Base-by-base conservation (phyloP, 1,140 invertebrate genomes). In the Wasmannia auropunctata region DNA sequence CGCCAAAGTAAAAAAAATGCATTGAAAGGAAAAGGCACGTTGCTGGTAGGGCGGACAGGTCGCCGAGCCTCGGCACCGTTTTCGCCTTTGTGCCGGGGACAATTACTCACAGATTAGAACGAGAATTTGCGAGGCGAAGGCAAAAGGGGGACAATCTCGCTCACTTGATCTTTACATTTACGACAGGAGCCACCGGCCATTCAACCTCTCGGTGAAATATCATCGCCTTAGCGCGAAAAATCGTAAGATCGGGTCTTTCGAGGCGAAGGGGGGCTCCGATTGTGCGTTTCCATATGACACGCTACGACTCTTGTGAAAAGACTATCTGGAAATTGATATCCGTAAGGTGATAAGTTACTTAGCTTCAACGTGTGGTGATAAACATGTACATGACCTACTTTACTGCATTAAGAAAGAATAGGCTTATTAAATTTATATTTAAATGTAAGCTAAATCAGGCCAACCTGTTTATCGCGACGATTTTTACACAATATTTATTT, bases 31-130 rank as follows among this genome's bases (percentile, higher is more conserved):
- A 86, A 75, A 62, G 77, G 51, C 77, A 80, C 37, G 69, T 54
- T 63, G 65, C 31, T 76, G 72, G 81, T 65, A 85, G 70, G 72
- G 72, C 34, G 80, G 63, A 34, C 65, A 63, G 90, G 60, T 86
- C 77, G 37, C 65, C 31, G 62, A 69, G 54, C 49, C 34, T 65
- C 60, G 67, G 62, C 84, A 63, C 63, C 80, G 84, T 87, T 87
- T 88, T 80, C 70, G 69, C 86, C 69, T 93, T 92, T 89, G 90
- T 92, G 63, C 72, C 28, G 85, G 89, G n/a, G 79, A 93, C 93
- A 93, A 93, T 93, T 93, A 93, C 91, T 93, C 92, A 92, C 88
- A 93, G 92, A 93, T 93, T 93, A 93, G 91, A 93, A 88, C 74
- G 46, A 91, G 92, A 93, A 93, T 93, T 93, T 93, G 93, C 93